Base-by-base conservation (phyloP, 2,888 invertebrate genomes). In the Hydrotaea diabolus region DNA sequence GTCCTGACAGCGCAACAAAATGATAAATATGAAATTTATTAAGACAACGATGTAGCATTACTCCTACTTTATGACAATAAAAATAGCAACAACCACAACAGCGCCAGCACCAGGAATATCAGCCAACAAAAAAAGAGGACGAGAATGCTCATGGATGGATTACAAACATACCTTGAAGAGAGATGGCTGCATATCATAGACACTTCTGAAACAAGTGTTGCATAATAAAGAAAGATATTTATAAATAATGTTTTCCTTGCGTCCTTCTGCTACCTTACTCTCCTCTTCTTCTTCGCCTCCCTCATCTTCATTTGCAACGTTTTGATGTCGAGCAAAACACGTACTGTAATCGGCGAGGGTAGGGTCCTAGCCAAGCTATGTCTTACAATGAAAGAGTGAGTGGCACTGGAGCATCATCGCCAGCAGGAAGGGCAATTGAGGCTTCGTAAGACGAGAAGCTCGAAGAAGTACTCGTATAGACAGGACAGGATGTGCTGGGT, bases 171-270 rank as follows among this genome's bases (percentile, higher is more conserved):
- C 69, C 69, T 69, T 19, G 43, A 46, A 69, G 69, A 69, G 69
- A 69, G 69, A 15, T 46, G 69, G 59, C 43, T 69, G 39, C 69
- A 69, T 69, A 21, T 69, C 69, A 69, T 69, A 69, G 69, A 69
- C 69, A 46, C 82, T 82, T 72, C 57, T 72, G 77, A 55, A 80
- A 69, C 83, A 83, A 83, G 80, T 77, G 83, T 80, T 80, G 83
- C 83, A 83, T 83, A 77, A 77, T 77, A 80, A 75, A 83, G 64
- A 39, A 73, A 21, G 69, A 69, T 21, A 80, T 66, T 79, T 66
- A 77, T 77, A 83, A 83, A 83, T 80, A 80, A 77, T 31, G 59
- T 21, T 73, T 43, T 80, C 17, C 49, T 73, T 39, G 57, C 80
- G 57, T 19, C 43, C 76, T 62, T 73, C 69, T 43, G 66, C 62